These are phyloP conservation scores for Cydia pomonella DNA, from an alignment of 1,140 invertebrate genomes.

Conservation along the genomic window DNA sequence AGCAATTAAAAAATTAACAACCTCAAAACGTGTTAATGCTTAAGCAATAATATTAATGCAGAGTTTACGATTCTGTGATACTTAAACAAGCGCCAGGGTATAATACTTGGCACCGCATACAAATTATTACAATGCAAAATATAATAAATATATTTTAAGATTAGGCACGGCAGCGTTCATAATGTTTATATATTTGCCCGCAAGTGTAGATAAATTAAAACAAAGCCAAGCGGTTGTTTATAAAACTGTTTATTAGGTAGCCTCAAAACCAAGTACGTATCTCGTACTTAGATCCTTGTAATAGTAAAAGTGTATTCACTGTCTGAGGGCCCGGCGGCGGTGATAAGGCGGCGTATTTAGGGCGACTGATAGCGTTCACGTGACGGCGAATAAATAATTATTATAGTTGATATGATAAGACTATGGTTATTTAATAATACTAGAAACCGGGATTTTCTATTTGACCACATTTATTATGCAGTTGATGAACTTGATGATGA, in stretches of 20 bases:
- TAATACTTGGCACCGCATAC: too few relatives aligned
- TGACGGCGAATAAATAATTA: neutral
- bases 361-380: slow-evolving; percentile 15
- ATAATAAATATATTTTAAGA: neutral
- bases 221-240: slow-evolving; percentile 17
- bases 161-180: neutral
- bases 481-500: too few relatives aligned
- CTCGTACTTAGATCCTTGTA: slow-evolving; percentile 19
- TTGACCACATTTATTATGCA: too few relatives aligned
- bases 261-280: slow-evolving; percentile 1
- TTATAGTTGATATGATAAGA: neutral
- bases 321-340: neutral
- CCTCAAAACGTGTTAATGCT: neutral
- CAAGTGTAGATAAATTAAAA: neutral
- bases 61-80: neutral
- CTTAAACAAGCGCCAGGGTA: neutral
- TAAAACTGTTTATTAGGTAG: neutral
- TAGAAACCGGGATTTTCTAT: neutral
- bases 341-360: slow-evolving; percentile 14
- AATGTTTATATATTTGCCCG: neutral
- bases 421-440: neutral
- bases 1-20: neutral
- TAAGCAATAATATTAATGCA: neutral
- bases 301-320: slow-evolving; percentile 30
- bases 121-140: too few relatives aligned